A percentile compares a stretch with the other conserved stretches of the same genome.
These are phyloP conservation scores for Conus betulinus DNA, from an alignment of 1,140 invertebrate genomes.

Conservation along the genomic window DNA sequence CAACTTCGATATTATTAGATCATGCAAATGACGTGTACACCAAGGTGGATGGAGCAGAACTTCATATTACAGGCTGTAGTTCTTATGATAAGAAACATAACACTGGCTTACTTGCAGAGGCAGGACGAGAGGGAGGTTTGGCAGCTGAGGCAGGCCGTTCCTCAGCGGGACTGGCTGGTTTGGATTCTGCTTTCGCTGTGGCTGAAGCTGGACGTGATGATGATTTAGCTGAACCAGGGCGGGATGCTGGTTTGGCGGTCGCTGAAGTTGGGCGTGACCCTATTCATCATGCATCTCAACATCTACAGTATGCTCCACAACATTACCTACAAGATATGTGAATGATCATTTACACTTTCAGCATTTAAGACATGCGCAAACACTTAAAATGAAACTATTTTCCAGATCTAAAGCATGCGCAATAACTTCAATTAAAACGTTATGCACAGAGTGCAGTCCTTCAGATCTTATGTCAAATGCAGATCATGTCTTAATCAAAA, in stretches of 20 bases:
- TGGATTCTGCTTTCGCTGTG: constrained; percentile 19
- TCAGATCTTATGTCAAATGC: too few relatives aligned
- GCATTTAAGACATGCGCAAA: neutral
- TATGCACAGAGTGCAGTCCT: too few relatives aligned
- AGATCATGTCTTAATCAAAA: too few relatives aligned
- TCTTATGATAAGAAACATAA: neutral
- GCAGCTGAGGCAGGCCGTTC: constrained; percentile 52
- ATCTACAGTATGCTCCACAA: neutral
- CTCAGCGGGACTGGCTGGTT: constrained; percentile 40
- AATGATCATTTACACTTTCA: neutral
- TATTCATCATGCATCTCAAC: neutral
- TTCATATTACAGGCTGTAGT: too few relatives aligned
- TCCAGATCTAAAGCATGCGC: too few relatives aligned
- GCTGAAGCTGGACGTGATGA: neutral
- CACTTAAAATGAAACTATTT: too few relatives aligned
- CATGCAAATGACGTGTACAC: too few relatives aligned
- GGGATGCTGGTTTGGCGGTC: constrained; percentile 37
- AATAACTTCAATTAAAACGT: too few relatives aligned
- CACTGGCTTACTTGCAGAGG: constrained; percentile 6
- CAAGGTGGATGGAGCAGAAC: too few relatives aligned
- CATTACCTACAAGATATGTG: neutral
- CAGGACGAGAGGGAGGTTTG: constrained; percentile 27
- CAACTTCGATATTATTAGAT: too few relatives aligned
- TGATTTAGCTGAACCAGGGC: constrained; percentile 28
- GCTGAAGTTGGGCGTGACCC: constrained; percentile 50